These are phyloP conservation scores for Fulmarus glacialis DNA, from an alignment of 2,113 vertebrate species.

Conservation along the genomic window DNA sequence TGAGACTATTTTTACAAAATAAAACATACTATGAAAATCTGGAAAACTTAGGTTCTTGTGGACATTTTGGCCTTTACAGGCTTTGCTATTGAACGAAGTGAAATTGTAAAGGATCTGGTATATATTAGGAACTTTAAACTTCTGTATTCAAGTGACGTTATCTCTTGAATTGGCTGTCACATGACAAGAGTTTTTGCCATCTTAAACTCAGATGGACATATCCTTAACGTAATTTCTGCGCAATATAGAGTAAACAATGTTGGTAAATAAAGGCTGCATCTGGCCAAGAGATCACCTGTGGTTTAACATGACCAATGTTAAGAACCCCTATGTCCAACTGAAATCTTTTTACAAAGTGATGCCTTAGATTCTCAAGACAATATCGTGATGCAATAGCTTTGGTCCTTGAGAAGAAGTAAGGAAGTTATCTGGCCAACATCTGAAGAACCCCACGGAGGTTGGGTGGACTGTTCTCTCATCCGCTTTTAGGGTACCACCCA, in stretches of 20 bases:
- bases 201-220: neutral
- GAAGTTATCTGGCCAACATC: neutral
- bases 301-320: neutral
- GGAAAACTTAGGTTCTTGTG: neutral
- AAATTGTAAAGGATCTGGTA: neutral
- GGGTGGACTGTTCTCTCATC: neutral
- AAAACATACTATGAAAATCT: neutral
- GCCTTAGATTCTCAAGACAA: neutral
- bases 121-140: neutral
- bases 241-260: neutral
- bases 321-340: neutral
- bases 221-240: neutral
- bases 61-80: neutral
- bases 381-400: rapidly evolving
- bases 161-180: neutral
- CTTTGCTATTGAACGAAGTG: neutral
- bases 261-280: neutral
- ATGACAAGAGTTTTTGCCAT: neutral
- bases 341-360: neutral
- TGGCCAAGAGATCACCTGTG: neutral
- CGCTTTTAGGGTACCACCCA: neutral
- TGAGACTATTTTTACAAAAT: neutral
- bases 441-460: neutral
- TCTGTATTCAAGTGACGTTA: neutral
- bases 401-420: neutral